Evolutionary conservation across 2,888 invertebrate species (phyloP), one percentile per base, ranked within the genome.

Genomic region (Siphlonurus alternatus): DNA sequence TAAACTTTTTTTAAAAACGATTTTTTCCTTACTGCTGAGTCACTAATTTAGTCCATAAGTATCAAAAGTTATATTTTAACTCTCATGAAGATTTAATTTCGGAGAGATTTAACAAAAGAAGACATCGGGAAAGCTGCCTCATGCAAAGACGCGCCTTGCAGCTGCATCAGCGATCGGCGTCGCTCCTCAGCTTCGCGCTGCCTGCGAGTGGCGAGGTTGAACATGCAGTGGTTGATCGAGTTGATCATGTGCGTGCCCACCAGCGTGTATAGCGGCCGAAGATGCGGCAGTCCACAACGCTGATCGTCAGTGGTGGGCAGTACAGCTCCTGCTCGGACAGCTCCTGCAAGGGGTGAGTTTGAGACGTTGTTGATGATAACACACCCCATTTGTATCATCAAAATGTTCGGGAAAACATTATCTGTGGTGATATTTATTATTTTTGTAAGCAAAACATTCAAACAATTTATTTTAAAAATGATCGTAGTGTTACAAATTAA

Each of bases 181-280:
- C 84, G 77, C 53, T 87, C 86, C 68, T 85, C 83, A 0, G 81
- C 81, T 69, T 86, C 85, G 66, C 81, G 79, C 61, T 86, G 84
- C 60, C 78, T 70, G 72, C 85, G 88, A 7, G 86, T 88, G 70
- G 83, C 80, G 0, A 89, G 89, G 18, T 82, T 84, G 72, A 86
- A 89, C 76, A 90, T 87, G 72, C 92, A 93, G 72, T 88, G 88
- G 72, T 92, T 90, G 64, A 93, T 87, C 0, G 92, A 92, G 73
- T 89, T 91, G 64, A 94, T 93, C 67, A 89, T 91, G 73, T 94
- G 93, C 0, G 93, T 93, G 1, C 94, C 94, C 1, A 93, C 93
- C 5, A 94, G 78, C 0, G 92, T 91, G 68, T 86, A 87, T n/a
- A 87, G 65, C 93, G 81, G 0, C 93, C 93, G 72, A 93, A 93